Base-by-base conservation (phyloP, 2,888 invertebrate species). In the Frankliniella intonsa region DNA sequence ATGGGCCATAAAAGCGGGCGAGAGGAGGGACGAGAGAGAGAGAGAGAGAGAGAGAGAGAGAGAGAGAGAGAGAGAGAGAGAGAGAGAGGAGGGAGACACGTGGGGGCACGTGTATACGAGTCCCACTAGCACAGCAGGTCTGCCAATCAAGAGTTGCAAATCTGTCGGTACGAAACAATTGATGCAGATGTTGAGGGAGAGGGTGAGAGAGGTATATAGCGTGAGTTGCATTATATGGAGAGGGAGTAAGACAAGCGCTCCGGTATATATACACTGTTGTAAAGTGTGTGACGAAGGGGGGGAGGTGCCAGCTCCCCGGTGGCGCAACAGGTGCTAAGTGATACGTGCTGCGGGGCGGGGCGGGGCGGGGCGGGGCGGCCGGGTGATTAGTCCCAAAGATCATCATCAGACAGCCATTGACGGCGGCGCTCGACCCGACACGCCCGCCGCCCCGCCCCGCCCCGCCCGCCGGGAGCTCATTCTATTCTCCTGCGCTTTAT, bases 261-360 rank as follows among this genome's bases (percentile, higher is more conserved):
- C 38, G 38, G 38, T 38, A 38, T 38, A 38, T 38, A 38, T 5
- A 38, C 38, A 38, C 38, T 38, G 38, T 38, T 38, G 38, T 38
- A 38, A 38, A 38, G 38, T 38, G 38, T 38, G 38, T 38, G 38
- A 38, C 55, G 65, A 19, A 19, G 65, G 19, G 65, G 65, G n/a
- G 65, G 65, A 17, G 65, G 65, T 17, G 65, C 10, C 17, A 65
- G 69, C 22, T 38, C 38, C 38, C 38, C 69, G 69, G 69, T 38
- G 69, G 25, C 69, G 12, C 69, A 76, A 76, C 69, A 76, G 69
- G 69, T 76, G 69, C 25, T 76, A 76, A 76, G 69, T 76, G 69
- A 76, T 76, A 76, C 25, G 22, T 25, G 69, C 69, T 76, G 12
- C 55, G 5, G 55, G 5, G 17, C 14, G 14, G 38, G 38, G 38